Base-by-base conservation (phyloP, 2,888 invertebrate genomes). In the Xylocampa areola region DNA sequence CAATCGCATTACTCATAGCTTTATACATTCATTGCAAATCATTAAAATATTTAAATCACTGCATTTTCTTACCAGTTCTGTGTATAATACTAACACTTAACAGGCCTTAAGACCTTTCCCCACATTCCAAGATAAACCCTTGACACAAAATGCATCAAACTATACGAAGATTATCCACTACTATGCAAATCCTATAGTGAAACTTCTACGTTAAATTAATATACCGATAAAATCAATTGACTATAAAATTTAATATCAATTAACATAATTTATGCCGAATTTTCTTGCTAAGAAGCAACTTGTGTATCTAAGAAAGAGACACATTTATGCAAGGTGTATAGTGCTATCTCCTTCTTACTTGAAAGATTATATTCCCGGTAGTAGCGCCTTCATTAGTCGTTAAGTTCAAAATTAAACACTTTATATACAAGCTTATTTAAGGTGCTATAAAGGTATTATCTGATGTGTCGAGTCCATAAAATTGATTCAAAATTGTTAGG, bases 71-170 rank as follows among this genome's bases (percentile, higher is more conserved):
- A 52, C 53, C 48, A 13, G 27, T 32, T 47, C n/a, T n/a, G n/a
- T n/a, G 7, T 39, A 17, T 4, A 21, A 29, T 40, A 39, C 10
- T 4, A 14, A 29, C 27, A 4, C 16, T 21, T 27, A 37, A 39
- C 45, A 61, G 32, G 36, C 27, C 30, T 25, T 39, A 37, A 36
- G 14, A 36, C 45, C 59, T 75, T 68, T 73, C 73, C 50, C 73
- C 53, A 23, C 72, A 73, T 73, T 72, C 68, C 75, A 33, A 41
- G 29, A 25, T 0, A 41, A 50, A 57, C 63, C 72, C 73, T 73
- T 75, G 60, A 70, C 67, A 62, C 49, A 41, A 74, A 71, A 53
- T 19, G 36, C 51, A 36, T 60, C 40, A 10, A 51, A 27, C 47
- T 52, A 64, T 50, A 23, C n/a, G 19, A 61, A 50, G 43, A 61